phyloP scores from a whole-genome alignment of 2,113 vertebrate species.

The Cephalopterus ornatus region DNA sequence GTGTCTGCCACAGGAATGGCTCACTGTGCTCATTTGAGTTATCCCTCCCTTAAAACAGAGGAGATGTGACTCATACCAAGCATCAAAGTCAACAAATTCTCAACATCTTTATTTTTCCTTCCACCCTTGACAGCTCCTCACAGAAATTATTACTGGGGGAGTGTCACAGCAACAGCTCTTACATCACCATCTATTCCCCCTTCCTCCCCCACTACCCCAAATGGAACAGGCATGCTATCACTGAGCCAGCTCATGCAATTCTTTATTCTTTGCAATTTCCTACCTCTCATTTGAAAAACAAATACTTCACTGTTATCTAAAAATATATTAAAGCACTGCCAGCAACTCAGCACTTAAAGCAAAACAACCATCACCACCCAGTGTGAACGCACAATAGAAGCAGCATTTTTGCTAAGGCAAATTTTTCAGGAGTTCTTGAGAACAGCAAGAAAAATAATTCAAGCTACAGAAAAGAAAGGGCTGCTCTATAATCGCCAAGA shows the following conservation, averaged over 20 bases:
- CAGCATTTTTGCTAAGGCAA: neutral
- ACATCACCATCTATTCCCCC: conserved; percentile 15
- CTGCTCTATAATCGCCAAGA: neutral
- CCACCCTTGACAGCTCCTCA: neutral
- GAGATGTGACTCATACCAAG: neutral
- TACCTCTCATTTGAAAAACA: conserved; percentile 56
- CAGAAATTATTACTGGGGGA: neutral
- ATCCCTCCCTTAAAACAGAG: neutral
- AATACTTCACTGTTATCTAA: conserved; percentile 62
- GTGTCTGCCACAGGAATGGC: neutral
- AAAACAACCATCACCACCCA: conserved; percentile 62
- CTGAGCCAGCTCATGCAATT: conserved; percentile 45
- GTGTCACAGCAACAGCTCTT: neutral
- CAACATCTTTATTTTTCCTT: neutral
- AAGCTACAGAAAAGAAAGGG: neutral
- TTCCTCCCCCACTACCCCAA: conserved; percentile 3
- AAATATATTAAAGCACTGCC: conserved; percentile 58
- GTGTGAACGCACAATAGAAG: conserved; percentile 45
- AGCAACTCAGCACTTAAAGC: conserved; percentile 39
- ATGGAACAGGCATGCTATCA: conserved; percentile 30
- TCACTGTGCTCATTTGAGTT: neutral
- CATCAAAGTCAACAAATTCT: neutral
- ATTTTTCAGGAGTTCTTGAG: conserved; percentile 11
- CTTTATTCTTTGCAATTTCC: conserved; percentile 63
- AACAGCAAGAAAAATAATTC: conserved; percentile 17